Evolutionary conservation across 2,888 invertebrate species (phyloP).

Genomic region (Trachelus troglodyta): DNA sequence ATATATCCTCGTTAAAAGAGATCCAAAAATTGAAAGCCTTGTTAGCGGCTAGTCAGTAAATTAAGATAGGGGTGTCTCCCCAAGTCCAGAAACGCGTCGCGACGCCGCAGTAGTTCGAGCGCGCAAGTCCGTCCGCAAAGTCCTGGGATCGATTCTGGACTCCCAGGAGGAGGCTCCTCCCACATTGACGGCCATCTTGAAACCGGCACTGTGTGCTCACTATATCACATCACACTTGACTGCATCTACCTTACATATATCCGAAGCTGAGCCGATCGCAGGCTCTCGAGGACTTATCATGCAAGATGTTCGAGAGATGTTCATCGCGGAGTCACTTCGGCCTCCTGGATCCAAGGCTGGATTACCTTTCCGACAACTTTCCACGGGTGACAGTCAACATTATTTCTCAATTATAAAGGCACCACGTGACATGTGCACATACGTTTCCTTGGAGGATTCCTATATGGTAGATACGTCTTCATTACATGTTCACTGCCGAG

Average conservation of each 20-base stretch:
- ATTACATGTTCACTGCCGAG: not conserved
- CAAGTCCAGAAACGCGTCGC: conserved; percentile 22
- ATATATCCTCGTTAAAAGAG: conserved; percentile 45
- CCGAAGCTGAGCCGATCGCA: not conserved
- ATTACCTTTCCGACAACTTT: not conserved
- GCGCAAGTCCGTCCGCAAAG: conserved; percentile 55
- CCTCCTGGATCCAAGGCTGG: not conserved
- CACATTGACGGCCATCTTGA: conserved; percentile 65
- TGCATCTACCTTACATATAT: conserved; percentile 50
- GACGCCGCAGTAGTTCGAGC: conserved; percentile 41
- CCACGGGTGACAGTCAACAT: not conserved
- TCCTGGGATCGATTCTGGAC: conserved; percentile 64
- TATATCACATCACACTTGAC: conserved; percentile 63
- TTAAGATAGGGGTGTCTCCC: conserved; percentile 28
- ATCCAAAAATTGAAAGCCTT: conserved; percentile 43
- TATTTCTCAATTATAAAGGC: not conserved
- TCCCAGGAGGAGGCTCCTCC: conserved; percentile 64
- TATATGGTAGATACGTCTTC: not conserved
- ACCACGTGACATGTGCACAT: not conserved
- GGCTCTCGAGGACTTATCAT: not conserved
- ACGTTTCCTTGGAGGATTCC: not conserved
- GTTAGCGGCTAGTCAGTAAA: conserved; percentile 45
- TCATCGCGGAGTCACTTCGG: not conserved
- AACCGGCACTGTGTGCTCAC: conserved; percentile 54
- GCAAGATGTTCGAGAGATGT: conserved; percentile 1